A percentile compares a stretch with the other conserved stretches of the same genome.
phyloP scores from a whole-genome alignment of 2,888 invertebrate species.

The Cheilosia variabilis region DNA sequence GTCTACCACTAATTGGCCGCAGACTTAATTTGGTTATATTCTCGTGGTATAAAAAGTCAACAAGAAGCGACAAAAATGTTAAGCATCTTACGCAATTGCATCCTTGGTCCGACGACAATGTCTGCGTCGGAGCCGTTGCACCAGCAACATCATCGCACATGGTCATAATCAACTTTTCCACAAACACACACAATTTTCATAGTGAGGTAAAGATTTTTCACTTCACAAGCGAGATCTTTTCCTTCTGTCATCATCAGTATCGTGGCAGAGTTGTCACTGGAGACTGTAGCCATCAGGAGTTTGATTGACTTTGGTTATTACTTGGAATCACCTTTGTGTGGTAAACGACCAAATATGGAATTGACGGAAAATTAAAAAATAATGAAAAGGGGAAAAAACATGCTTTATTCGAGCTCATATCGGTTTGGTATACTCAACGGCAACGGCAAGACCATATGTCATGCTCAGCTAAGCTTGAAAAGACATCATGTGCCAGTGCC shows the following conservation, averaged over 20 bases:
- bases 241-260: slow-evolving; percentile 23
- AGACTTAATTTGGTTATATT: slow-evolving; percentile 62
- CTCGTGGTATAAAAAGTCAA: slow-evolving; percentile 36
- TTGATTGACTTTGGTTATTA: slow-evolving; percentile 47
- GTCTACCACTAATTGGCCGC: slow-evolving; percentile 53
- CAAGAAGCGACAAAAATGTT: slow-evolving; percentile 55
- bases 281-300: slow-evolving; percentile 23
- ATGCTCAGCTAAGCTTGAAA: slow-evolving; percentile 73
- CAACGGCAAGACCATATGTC: slow-evolving; percentile 56
- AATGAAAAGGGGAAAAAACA: slow-evolving; percentile 30
- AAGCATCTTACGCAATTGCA: slow-evolving; percentile 58
- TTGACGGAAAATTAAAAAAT: slow-evolving; percentile 63
- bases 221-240: slow-evolving; percentile 34
- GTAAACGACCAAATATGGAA: slow-evolving; percentile 58
- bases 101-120: slow-evolving; percentile 45
- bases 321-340: slow-evolving; percentile 54
- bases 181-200: slow-evolving; percentile 31
- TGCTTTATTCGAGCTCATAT: slow-evolving; percentile 22
- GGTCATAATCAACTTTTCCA: slow-evolving; percentile 53
- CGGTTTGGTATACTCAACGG: slow-evolving; percentile 10
- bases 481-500: slow-evolving; percentile 58
- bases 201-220: slow-evolving; percentile 11
- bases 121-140: slow-evolving; percentile 9
- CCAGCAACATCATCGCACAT: slow-evolving; percentile 23
- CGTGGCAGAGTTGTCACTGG: slow-evolving; percentile 39